These are phyloP conservation scores for Euphonia xanthogaster DNA, from an alignment of 2,797 vertebrate genomes.

Conservation along the genomic window DNA sequence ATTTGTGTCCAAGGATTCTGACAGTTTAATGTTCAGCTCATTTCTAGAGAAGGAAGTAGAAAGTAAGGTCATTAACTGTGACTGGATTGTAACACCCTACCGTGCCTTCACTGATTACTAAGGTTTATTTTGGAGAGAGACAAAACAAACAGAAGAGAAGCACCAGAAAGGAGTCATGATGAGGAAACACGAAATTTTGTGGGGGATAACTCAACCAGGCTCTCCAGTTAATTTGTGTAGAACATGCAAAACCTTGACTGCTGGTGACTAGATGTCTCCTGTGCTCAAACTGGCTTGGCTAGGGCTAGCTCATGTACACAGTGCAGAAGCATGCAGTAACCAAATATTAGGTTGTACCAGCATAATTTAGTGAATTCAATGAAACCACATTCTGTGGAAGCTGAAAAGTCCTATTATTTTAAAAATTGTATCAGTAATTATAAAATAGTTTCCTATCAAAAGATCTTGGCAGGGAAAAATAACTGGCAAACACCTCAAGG, in stretches of 20 bases:
- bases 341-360: background rate
- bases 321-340: background rate
- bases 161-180: background rate
- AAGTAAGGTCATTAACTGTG: background rate
- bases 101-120: background rate
- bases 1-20: background rate
- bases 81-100: background rate
- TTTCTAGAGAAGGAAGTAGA: background rate
- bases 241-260: background rate
- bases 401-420: background rate
- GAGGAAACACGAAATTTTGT: background rate
- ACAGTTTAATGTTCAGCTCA: background rate
- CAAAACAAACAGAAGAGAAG: background rate
- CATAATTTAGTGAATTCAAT: background rate
- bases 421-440: background rate
- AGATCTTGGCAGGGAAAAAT: background rate
- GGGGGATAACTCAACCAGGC: background rate
- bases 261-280: background rate
- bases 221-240: background rate
- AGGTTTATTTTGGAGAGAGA: background rate
- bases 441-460: background rate
- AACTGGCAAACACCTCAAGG: background rate
- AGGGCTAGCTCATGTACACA: background rate
- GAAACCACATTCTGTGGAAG: background rate
- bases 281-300: background rate